These are phyloP conservation scores for Unio delphinus DNA, from an alignment of 2,888 invertebrate genomes.

Conservation along the genomic window DNA sequence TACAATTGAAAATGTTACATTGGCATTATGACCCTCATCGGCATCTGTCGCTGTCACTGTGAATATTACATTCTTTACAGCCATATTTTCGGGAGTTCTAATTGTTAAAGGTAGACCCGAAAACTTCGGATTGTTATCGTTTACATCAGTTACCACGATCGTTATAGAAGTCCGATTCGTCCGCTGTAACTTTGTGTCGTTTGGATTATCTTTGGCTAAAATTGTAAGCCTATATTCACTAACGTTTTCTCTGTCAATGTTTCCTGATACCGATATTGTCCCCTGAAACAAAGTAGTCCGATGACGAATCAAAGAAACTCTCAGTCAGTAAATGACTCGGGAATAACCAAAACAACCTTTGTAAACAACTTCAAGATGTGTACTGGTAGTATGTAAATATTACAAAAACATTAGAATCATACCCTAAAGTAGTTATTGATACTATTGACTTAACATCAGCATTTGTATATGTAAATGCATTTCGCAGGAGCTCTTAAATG, in stretches of 20 bases:
- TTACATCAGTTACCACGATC: constrained; percentile 80
- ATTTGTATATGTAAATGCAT: too few relatives aligned
- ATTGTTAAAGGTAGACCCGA: constrained; percentile 17
- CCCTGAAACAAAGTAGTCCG: constrained; percentile 7
- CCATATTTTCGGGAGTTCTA: constrained; percentile 15
- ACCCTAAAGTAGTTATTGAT: too few relatives aligned
- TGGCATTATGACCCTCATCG: constrained; percentile 9
- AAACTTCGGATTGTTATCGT: constrained; percentile 93
- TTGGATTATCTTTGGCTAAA: constrained; percentile 20
- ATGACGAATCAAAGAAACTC: too few relatives aligned
- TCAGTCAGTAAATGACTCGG: too few relatives aligned
- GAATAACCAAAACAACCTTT: too few relatives aligned
- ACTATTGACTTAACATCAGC: too few relatives aligned
- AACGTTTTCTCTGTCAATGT: constrained; percentile 10
- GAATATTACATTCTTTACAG: neutral
- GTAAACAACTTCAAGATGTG: too few relatives aligned
- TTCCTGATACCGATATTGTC: constrained; percentile 1
- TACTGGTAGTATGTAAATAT: too few relatives aligned
- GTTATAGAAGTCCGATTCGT: constrained; percentile 13
- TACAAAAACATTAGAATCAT: too few relatives aligned
- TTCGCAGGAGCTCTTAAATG: too few relatives aligned
- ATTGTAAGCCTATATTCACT: constrained; percentile 4
- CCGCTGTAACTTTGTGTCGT: constrained; percentile 6
- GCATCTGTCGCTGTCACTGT: constrained; percentile 15
- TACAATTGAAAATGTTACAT: neutral